Percentiles rank a stretch among this genome's conserved stretches.
Conservation (phyloP, 1,140 invertebrate genomes). For the Gonatopus flavifemur region DNA sequence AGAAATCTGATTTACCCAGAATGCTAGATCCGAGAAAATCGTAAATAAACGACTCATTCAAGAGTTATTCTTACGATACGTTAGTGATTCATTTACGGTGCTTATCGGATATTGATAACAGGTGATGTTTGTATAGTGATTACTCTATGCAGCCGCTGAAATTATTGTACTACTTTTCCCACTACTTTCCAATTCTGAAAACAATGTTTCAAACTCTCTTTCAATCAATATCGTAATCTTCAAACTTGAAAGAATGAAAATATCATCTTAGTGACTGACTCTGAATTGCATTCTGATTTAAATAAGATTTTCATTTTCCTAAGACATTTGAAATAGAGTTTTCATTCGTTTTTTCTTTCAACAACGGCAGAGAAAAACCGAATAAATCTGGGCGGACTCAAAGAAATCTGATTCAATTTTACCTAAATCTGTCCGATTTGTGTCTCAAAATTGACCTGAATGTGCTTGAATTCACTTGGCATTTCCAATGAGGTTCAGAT, state of each 20-base stretch:
- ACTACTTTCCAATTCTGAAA: background rate
- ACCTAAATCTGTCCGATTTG: no score
- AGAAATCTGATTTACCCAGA: no score
- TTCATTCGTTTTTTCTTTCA: no score
- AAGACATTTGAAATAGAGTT: no score
- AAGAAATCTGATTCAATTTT: no score
- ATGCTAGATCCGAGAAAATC: constrained; percentile 6
- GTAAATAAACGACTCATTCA: constrained; percentile 24
- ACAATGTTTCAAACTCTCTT: background rate
- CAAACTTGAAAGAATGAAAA: background rate
- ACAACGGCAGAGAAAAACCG: no score
- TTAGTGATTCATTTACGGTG: constrained; percentile 33
- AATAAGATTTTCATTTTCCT: no score
- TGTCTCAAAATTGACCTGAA: no score
- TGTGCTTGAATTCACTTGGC: no score
- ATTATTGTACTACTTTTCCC: background rate
- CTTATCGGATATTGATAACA: constrained; percentile 29
- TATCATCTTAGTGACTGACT: background rate
- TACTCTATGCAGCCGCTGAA: constrained; percentile 12
- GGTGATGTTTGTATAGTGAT: constrained; percentile 31
- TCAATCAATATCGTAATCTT: background rate
- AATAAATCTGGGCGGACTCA: no score
- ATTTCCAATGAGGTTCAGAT: no score
- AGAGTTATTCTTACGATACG: constrained; percentile 17
- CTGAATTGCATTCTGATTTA: no score